A percentile compares a stretch with the other conserved stretches of the same genome.
These are phyloP conservation scores for Lepus timidus DNA, from an alignment of 2,113 vertebrate genomes.

Conservation along the genomic window DNA sequence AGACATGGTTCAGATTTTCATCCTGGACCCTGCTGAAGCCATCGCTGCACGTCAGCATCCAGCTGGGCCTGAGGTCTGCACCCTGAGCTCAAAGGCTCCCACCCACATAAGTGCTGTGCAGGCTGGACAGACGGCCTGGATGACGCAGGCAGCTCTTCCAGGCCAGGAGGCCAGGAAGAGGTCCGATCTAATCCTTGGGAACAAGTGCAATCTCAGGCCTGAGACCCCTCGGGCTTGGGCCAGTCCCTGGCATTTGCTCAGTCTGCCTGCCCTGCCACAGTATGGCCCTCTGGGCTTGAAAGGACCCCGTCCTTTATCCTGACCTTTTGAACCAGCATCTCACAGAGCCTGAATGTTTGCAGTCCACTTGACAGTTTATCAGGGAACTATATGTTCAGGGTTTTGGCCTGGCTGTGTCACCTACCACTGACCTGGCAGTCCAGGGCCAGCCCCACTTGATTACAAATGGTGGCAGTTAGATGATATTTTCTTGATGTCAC, in stretches of 20 bases:
- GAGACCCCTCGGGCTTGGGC: not conserved
- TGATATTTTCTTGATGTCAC: not conserved
- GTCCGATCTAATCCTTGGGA: not conserved
- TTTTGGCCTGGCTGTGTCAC: not conserved
- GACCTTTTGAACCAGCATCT: not conserved
- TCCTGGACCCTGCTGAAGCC: not conserved
- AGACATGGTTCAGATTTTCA: not conserved
- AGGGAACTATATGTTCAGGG: not conserved
- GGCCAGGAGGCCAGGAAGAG: not conserved
- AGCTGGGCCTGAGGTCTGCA: not conserved
- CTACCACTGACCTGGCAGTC: not conserved
- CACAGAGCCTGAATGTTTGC: not conserved
- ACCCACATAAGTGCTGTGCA: not conserved
- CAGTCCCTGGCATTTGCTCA: not conserved
- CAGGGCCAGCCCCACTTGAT: not conserved
- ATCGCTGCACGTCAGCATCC: not conserved
- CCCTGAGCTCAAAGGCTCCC: not conserved
- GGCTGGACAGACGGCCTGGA: not conserved
- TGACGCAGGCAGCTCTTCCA: not conserved
- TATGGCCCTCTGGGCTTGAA: not conserved
- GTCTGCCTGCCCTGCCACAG: not conserved
- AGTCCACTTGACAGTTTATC: not conserved
- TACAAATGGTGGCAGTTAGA: not conserved
- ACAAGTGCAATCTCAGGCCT: not conserved
- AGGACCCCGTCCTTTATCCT: not conserved